Evolutionary conservation across 2,797 vertebrate species (phyloP), one percentile per base, ranked within the genome.

Genomic region (Lepidocolaptes lacrymiger): DNA sequence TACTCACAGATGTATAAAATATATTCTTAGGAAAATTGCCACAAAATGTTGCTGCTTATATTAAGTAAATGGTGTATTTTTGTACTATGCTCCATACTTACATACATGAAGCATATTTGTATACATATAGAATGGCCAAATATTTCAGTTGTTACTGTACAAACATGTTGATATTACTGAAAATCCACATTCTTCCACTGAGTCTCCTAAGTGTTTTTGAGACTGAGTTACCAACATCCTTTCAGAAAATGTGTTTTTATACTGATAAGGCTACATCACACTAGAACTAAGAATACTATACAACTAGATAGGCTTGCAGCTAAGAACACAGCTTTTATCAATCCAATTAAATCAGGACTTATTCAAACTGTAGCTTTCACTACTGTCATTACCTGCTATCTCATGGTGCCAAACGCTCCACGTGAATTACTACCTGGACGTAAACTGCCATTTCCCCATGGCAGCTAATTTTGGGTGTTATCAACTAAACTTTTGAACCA

Each of bases 1-100:
- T 93, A 81, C 93, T 97, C 97, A 97, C 96, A 98, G 97, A 98
- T 91, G 94, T 28, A 96, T 88, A 93, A 89, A 91, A 95, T 96
- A 90, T 9, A 97, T 92, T 96, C 91, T 96, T 76, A 97, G 96
- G 94, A 97, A 97, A 98, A 97, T 54, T 97, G 93, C 96, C 96
- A 97, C 91, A 96, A 96, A 94, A 74, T 96, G 95, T 96, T 97
- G 95, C 95, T 97, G 93, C 91, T 97, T 97, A 54, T 91, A 95
- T 93, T 89, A 96, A 91, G 73, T 92, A 96, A 97, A 89, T 89
- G 79, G 93, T 97, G 24, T 88, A 97, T 97, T 97, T 97, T 55
- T 91, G 90, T 95, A 79, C 72, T 77, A 8, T 51, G 82, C 58
- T 89, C 44, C 66, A 78, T 62, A 86, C 37, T 95, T 67, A 82